These are phyloP conservation scores for Diarsia brunnea DNA, from an alignment of 2,888 invertebrate species.

Conservation along the genomic window DNA sequence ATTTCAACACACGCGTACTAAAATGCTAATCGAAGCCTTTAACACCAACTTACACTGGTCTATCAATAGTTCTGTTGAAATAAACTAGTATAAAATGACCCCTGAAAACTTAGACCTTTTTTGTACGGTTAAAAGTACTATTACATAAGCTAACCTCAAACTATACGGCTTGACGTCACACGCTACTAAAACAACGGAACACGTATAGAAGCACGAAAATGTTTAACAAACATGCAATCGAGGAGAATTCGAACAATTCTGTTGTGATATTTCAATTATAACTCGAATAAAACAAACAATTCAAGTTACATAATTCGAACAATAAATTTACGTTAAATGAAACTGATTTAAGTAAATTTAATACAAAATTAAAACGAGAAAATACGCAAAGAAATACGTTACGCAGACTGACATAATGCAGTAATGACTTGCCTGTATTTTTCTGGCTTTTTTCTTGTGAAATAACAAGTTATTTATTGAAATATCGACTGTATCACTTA, in stretches of 20 bases:
- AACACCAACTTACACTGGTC: slow-evolving; percentile 43
- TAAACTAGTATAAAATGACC: slow-evolving; percentile 55
- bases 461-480: slow-evolving; percentile 1
- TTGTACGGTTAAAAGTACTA: slow-evolving; percentile 71
- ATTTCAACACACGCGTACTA: slow-evolving; percentile 26
- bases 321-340: slow-evolving; percentile 26
- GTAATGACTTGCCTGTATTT: slow-evolving; percentile 73
- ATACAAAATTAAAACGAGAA: slow-evolving; percentile 41
- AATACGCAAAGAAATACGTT: slow-evolving; percentile 54
- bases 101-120: slow-evolving; percentile 63
- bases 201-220: slow-evolving; percentile 62
- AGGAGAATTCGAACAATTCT: slow-evolving; percentile 39
- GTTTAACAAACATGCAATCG: slow-evolving; percentile 61
- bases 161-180: slow-evolving; percentile 77
- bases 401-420: slow-evolving; percentile 84
- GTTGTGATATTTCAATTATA: slow-evolving; percentile 39
- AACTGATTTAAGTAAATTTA: slow-evolving; percentile 29
- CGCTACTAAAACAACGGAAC: slow-evolving; percentile 59
- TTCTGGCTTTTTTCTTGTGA: slow-evolving; percentile 22
- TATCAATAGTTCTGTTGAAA: slow-evolving; percentile 1
- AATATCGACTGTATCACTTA: slow-evolving; percentile 50
- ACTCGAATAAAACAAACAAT: slow-evolving; percentile 33
- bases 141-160: slow-evolving; percentile 88
- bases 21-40: slow-evolving; percentile 31
- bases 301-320: slow-evolving; percentile 43